Conservation (phyloP, 2,797 vertebrate genomes). For the Streptopelia turtur region DNA sequence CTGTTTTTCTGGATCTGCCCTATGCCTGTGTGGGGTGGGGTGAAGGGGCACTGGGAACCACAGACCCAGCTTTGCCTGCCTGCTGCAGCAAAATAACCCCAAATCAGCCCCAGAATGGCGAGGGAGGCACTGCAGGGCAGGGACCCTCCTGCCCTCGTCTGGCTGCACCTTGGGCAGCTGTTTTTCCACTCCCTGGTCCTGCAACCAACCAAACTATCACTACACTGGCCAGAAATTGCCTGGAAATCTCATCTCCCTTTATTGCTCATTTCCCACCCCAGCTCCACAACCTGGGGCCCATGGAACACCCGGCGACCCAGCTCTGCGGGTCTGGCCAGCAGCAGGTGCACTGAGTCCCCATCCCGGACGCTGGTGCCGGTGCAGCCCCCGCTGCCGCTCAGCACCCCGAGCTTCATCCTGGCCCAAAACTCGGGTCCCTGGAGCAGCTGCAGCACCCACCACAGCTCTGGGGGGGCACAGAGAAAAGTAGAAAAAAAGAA, state of each 20-base stretch:
- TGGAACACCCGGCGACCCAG: background rate
- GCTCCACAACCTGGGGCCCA: background rate
- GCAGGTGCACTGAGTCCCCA: background rate
- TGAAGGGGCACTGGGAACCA: too few relatives aligned
- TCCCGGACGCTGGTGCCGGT: too few relatives aligned
- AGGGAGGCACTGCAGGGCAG: too few relatives aligned
- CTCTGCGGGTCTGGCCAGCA: background rate
- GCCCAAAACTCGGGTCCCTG: background rate
- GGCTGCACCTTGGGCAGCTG: too few relatives aligned
- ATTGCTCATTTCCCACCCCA: background rate
- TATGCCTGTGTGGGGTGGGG: too few relatives aligned
- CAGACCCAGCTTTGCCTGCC: too few relatives aligned
- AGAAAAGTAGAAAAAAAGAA: background rate
- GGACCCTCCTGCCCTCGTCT: too few relatives aligned
- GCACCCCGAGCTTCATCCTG: background rate
- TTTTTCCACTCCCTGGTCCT: too few relatives aligned
- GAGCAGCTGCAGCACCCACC: background rate
- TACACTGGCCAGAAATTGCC: background rate
- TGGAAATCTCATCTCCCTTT: conserved; percentile 17
- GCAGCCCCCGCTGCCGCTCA: background rate
- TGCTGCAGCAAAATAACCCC: too few relatives aligned
- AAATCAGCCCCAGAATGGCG: too few relatives aligned
- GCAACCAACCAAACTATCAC: too few relatives aligned
- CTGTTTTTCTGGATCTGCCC: too few relatives aligned
- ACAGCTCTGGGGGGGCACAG: background rate